These are phyloP conservation scores for Lithobates pipiens DNA, from an alignment of 2,797 vertebrate genomes.

Conservation along the genomic window DNA sequence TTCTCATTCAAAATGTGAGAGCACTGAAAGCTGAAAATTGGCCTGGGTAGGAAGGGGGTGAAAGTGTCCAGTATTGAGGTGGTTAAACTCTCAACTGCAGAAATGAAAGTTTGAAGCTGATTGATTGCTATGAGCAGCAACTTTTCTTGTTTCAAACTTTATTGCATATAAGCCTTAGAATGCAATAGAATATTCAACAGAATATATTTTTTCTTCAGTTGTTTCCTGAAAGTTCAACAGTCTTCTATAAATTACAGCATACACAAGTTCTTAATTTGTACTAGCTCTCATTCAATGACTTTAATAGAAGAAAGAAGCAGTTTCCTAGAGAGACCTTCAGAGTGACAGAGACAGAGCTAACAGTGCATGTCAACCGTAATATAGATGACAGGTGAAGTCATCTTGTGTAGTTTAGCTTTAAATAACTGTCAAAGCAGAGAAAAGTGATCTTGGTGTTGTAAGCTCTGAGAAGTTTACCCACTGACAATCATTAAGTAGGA, in stretches of 20 bases:
- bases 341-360: background rate
- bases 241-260: background rate
- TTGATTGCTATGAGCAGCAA: too few relatives aligned
- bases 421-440: background rate
- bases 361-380: background rate
- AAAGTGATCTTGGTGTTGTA: background rate
- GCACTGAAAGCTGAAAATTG: too few relatives aligned
- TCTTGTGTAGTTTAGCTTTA: background rate
- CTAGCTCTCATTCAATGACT: background rate
- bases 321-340: background rate
- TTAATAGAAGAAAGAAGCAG: background rate
- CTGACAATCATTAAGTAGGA: background rate
- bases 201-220: too few relatives aligned
- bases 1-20: too few relatives aligned
- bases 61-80: too few relatives aligned
- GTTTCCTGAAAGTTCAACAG: background rate
- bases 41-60: too few relatives aligned
- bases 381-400: constrained; percentile 1
- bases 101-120: too few relatives aligned
- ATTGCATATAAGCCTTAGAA: too few relatives aligned
- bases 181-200: too few relatives aligned
- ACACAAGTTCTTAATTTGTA: background rate
- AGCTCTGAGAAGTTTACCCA: background rate
- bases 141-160: too few relatives aligned
- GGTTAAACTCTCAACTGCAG: too few relatives aligned